A percentile compares a stretch with the other conserved stretches of the same genome.
Conservation (phyloP, 2,113 vertebrate species). For the human (Homo sapiens) region GRCh38 chr7:84056001-84056500, state of each 20-base stretch:
- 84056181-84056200: neutral
- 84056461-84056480: conserved; percentile 34
- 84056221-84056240: neutral
- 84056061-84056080: conserved; percentile 11
- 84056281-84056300: conserved; percentile 23
- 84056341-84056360: conserved; percentile 57
- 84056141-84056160: neutral
- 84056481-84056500: conserved; percentile 54
- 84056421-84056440: conserved; percentile 51
- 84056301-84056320: conserved; percentile 39
- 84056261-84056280: conserved; percentile 4
- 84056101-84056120: neutral
- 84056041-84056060: neutral
- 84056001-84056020: neutral
- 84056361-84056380: conserved; percentile 69
- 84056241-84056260: neutral
- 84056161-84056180: neutral
- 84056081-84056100: neutral
- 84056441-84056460: conserved; percentile 57
- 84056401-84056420: conserved; percentile 34
- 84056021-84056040: neutral
- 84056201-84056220: neutral
- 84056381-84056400: conserved; percentile 66
- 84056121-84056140: neutral
- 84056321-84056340: conserved; percentile 58